Conservation (phyloP, 2,797 vertebrate species). For the Garrulus glandarius region DNA sequence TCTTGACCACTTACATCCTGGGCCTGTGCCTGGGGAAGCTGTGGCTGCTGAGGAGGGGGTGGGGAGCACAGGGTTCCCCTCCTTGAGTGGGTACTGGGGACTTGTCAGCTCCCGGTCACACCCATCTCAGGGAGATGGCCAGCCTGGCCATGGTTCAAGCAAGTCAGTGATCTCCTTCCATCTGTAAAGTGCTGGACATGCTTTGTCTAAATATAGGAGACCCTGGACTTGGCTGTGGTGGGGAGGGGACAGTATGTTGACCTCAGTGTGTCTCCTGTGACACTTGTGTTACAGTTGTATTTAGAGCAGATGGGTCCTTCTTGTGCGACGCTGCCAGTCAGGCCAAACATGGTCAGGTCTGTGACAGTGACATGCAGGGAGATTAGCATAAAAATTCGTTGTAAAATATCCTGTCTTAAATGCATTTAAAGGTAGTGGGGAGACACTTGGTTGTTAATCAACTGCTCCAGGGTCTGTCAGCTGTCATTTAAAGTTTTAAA, state of each 20-base stretch:
- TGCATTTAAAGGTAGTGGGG: fast-evolving
- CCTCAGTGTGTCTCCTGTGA: slow-evolving; percentile 66
- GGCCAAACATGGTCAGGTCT: slow-evolving; percentile 45
- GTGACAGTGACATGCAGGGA: not conserved
- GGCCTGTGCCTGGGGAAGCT: not conserved
- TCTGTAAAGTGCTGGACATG: slow-evolving; percentile 47
- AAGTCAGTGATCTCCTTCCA: slow-evolving; percentile 5
- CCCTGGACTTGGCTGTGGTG: slow-evolving; percentile 78
- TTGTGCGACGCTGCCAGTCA: not conserved
- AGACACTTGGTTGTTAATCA: not conserved
- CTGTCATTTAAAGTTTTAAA: not conserved
- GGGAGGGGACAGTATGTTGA: slow-evolving; percentile 71
- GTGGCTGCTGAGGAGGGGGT: not conserved
- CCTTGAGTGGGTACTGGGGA: fast-evolving
- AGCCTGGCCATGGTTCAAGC: not conserved
- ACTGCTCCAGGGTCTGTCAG: not conserved
- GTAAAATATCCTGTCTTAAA: not conserved
- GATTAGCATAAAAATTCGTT: not conserved
- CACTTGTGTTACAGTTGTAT: slow-evolving; percentile 72
- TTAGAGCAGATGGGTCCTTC: slow-evolving; percentile 20
- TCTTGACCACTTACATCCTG: fast-evolving
- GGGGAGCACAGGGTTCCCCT: not conserved
- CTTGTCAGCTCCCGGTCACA: not conserved
- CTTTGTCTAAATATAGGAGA: slow-evolving; percentile 74
- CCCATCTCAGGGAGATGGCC: not conserved